Base-by-base conservation (phyloP, 2,113 vertebrate genomes). In the Acrocephalus kingi region DNA sequence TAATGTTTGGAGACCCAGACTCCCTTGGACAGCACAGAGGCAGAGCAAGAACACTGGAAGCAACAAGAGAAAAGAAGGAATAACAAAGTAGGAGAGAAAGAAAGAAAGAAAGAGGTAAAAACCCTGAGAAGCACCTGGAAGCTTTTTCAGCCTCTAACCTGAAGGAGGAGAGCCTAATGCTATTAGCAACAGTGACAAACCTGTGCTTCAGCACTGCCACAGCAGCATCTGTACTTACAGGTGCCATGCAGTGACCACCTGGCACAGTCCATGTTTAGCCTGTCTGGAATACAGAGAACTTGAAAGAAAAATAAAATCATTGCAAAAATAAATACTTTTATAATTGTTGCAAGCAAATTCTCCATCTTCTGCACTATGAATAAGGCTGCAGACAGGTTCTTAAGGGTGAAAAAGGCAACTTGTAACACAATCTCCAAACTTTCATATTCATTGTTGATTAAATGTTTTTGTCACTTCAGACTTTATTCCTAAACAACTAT, bases 81-180 rank as follows among this genome's bases (percentile, higher is more conserved):
- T 35, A 92, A 37, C 3, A 8, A 67, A 87, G 35, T 2, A 84
- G 41, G 12, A 77, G 13, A 75, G 31, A 80, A 76, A 87, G 23
- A 15, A 87, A 39, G 37, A 39, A 39, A 39, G 23, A 15, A 84
- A 73, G 66, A 90, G 24, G 49, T 35, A 75, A 87, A 96, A 89
- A 22, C 81, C 91, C 87, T 87, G 87, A 96, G 89, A 94, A 94
- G 84, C 67, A 87, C 49, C 67, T 49, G 71, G 87, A 96, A 93
- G 93, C 78, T 83, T 91, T 89, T 56, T 48, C 63, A 89, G 91
- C 66, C 37, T 93, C 89, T 63, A 87, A 2, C 31, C 63, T 87
- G 91, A 96, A 87, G 39, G 14, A 93, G n/a, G n/a, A 73, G 35
- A 54, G 28, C 63, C 51, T 79, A 71, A 69, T 73, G 76, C 46